phyloP scores from a whole-genome alignment of 2,797 vertebrate genomes.

The Hoplostethus mediterraneus region DNA sequence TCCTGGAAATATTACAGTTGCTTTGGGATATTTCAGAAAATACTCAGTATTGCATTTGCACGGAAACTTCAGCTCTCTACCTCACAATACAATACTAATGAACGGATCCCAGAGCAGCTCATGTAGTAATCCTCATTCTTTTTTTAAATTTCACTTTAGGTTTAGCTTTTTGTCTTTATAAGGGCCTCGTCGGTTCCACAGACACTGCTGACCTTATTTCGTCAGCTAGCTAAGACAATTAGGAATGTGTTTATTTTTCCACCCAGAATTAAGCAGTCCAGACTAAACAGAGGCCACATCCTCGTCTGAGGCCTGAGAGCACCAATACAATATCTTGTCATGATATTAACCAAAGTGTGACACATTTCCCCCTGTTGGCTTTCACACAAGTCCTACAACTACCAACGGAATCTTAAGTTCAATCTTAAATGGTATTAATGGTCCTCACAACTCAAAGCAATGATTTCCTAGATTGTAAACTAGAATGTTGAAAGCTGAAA shows the following conservation, averaged over 20 bases:
- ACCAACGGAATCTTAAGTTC: no score
- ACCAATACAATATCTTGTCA: conserved; percentile 9
- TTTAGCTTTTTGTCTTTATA: conserved; percentile 39
- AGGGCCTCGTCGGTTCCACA: conserved; percentile 23
- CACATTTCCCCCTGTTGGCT: conserved; percentile 2
- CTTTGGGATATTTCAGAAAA: background rate
- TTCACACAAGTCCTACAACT: background rate
- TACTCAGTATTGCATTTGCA: no score
- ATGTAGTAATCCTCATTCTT: background rate
- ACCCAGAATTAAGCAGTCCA: conserved; percentile 31
- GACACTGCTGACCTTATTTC: conserved; percentile 24
- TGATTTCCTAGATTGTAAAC: background rate
- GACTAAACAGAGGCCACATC: conserved; percentile 37
- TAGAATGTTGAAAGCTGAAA: background rate
- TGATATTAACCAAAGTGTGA: conserved; percentile 15
- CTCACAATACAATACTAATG: background rate
- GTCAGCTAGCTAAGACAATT: conserved; percentile 39
- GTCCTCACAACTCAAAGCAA: background rate
- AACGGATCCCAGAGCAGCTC: conserved; percentile 1
- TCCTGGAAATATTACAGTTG: background rate
- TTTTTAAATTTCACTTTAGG: conserved; percentile 15
- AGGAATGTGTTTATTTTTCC: conserved; percentile 56
- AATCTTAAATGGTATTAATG: background rate
- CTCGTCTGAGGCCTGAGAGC: conserved; percentile 12
- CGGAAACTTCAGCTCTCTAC: background rate